phyloP scores from a whole-genome alignment of 92 coral and sea anemone species.

The Phymanthus crucifer region DNA sequence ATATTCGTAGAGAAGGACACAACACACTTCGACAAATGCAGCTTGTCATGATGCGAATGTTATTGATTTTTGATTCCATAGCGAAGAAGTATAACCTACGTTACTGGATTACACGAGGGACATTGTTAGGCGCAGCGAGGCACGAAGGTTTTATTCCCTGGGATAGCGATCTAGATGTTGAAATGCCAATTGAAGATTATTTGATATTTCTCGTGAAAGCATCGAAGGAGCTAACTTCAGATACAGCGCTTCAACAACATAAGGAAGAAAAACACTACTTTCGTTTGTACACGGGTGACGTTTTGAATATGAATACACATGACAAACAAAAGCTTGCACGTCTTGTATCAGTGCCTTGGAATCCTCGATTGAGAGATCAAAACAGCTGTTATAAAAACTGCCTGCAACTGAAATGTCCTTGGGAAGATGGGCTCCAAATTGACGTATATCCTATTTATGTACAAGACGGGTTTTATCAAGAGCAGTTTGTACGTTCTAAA shows the following conservation, averaged over 20 bases:
- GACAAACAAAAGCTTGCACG: not conserved
- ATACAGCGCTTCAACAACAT: conserved; percentile 51
- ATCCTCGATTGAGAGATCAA: conserved; percentile 53
- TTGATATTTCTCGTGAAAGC: conserved; percentile 49
- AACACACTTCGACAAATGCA: conserved; percentile 55
- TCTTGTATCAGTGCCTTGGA: conserved; percentile 5
- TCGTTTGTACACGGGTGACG: not conserved
- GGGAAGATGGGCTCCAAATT: conserved; percentile 59
- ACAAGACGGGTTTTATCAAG: not conserved
- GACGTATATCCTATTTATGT: conserved; percentile 34
- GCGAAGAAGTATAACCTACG: conserved; percentile 47
- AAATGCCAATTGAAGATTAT: conserved; percentile 63
- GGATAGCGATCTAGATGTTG: conserved; percentile 67
- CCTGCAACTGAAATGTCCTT: conserved; percentile 21
- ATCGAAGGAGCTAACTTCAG: conserved; percentile 41
- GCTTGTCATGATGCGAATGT: conserved; percentile 56
- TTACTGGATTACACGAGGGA: conserved; percentile 69
- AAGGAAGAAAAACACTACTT: conserved; percentile 44
- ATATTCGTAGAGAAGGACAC: conserved; percentile 47
- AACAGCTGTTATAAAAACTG: conserved; percentile 60
- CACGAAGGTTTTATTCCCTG: conserved; percentile 74
- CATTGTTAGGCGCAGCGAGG: conserved; percentile 78
- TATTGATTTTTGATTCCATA: conserved; percentile 58
- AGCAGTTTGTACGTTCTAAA: not conserved
- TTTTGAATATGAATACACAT: not conserved